Evolutionary conservation across 2,113 vertebrate genomes (phyloP).

Genomic region (Gavia stellata): DNA sequence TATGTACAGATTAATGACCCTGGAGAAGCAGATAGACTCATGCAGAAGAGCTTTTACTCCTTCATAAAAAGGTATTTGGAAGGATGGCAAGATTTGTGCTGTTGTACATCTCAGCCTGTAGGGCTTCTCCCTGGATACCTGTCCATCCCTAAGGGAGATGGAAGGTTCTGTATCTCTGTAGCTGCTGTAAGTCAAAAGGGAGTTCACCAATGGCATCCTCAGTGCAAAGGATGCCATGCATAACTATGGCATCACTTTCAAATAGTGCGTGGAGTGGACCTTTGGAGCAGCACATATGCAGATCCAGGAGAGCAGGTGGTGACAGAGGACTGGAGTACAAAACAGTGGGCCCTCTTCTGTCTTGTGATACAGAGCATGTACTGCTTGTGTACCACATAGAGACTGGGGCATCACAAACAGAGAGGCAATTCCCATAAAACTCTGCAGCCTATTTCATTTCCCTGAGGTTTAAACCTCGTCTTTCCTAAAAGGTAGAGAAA

Average conservation of each 20-base stretch:
- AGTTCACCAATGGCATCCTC: neutral
- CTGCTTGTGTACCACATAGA: neutral
- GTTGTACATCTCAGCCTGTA: neutral
- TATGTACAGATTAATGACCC: neutral
- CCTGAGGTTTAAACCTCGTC: neutral
- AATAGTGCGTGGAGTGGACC: neutral
- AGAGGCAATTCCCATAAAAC: neutral
- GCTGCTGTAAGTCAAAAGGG: neutral
- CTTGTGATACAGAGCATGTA: neutral
- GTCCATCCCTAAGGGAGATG: neutral
- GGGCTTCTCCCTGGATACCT: neutral
- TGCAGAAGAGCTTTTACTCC: neutral
- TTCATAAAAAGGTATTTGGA: neutral
- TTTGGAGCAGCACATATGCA: neutral
- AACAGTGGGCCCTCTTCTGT: neutral
- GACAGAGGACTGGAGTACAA: neutral
- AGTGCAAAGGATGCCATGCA: neutral
- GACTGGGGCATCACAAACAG: neutral
- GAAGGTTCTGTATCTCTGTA: neutral
- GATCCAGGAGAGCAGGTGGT: neutral
- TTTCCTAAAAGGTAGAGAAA: neutral
- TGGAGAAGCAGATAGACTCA: neutral
- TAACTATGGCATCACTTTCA: neutral
- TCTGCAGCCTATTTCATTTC: neutral
- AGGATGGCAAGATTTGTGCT: neutral